Base-by-base conservation (phyloP, 1,140 invertebrate species). In the Rhyzopertha dominica region DNA sequence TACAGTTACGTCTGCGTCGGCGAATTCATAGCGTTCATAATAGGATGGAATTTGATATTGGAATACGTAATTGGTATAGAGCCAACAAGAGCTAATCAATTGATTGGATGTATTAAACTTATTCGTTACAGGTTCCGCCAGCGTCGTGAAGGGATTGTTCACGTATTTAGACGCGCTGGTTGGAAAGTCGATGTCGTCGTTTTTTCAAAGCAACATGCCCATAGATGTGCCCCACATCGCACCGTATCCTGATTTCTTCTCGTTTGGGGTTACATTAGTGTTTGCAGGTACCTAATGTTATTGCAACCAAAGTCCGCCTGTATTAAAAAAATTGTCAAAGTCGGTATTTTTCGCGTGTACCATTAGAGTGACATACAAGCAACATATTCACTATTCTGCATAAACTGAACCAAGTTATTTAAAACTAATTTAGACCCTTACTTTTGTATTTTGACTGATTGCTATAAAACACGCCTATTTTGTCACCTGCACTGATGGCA, bases 1-100 rank as follows among this genome's bases (percentile, higher is more conserved):
- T 94, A 92, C 71, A 90, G 85, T 57, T 95, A 93, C 61, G 87
- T 92, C 2, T 87, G 85, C 14, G 82, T 93, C 28, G 90, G 90
- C 0, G 89, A 94, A 67, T 80, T 81, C 65, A 81, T 75, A 5
- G 90, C 77, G 22, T 94, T 78, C 72, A 77, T 77, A 46, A 87
- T 80, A 59, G 89, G 90, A 14, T 94, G 90, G 90, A 94, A 92
- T 68, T 74, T 93, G 1, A 86, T 94, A 46, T 67, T 94, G 30
- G 90, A 94, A 67, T 94, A 94, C 73, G 79, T 90, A 1, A 92
- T 95, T 51, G 90, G 89, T 81, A 67, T 69, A 67, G 14, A 12
- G 2, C 17, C 13, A 26, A 9, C 3, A 8, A 10, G 30, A n/a
- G 13, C 5, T n/a, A n/a, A 5, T 7, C 10, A 32, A 32, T 8